These are phyloP conservation scores for Cepphus grylle DNA, from an alignment of 2,113 vertebrate species.

Conservation along the genomic window DNA sequence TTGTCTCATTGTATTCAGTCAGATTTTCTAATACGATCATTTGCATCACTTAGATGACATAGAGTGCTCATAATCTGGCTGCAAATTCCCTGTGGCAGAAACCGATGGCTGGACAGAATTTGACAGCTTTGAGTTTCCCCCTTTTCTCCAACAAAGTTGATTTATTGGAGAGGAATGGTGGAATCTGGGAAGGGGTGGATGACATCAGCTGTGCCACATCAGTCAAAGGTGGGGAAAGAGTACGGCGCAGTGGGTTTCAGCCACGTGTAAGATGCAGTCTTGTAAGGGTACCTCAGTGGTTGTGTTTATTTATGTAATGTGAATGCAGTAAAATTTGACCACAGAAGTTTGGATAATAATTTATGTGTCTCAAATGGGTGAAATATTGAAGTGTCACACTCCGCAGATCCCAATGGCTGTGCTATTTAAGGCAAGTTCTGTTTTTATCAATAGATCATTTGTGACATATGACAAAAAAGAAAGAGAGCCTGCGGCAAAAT, in stretches of 20 bases:
- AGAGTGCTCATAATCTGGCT: background rate
- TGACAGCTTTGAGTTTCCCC: background rate
- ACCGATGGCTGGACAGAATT: background rate
- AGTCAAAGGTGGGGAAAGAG: background rate
- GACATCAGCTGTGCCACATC: background rate
- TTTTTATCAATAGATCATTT: constrained; percentile 45
- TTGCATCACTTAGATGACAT: background rate
- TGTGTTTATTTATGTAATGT: background rate
- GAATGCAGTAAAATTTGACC: background rate
- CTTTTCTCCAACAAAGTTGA: background rate
- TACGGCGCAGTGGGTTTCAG: background rate
- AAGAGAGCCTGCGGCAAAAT: background rate
- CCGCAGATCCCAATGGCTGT: background rate
- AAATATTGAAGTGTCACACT: background rate
- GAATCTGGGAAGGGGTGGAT: too few relatives aligned
- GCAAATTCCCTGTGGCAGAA: background rate
- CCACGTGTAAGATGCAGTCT: background rate
- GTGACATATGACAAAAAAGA: constrained; percentile 22
- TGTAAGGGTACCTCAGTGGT: background rate
- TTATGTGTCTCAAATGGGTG: background rate
- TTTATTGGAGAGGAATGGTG: background rate
- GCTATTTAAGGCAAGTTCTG: constrained; percentile 39
- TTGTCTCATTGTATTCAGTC: background rate
- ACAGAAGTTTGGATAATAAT: background rate
- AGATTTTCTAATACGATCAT: background rate